These are phyloP conservation scores for Monochamus saltuarius DNA, from an alignment of 1,140 invertebrate species.

Conservation along the genomic window DNA sequence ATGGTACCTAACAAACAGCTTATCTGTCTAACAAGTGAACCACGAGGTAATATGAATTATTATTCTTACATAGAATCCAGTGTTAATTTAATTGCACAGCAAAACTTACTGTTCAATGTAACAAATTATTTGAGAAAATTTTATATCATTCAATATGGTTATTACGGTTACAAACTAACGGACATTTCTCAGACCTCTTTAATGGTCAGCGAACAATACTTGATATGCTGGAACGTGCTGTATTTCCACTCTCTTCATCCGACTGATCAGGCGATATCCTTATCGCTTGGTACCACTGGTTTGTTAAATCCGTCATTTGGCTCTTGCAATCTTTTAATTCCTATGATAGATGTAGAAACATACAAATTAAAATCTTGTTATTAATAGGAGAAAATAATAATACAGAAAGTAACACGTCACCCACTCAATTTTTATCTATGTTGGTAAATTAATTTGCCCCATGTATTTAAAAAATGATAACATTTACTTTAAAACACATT, in stretches of 20 bases:
- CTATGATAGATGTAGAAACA: slow-evolving; percentile 55
- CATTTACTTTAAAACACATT: background rate
- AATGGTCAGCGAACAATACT: slow-evolving; percentile 50
- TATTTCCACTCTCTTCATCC: slow-evolving; percentile 58
- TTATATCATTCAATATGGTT: background rate
- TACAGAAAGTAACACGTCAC: no score
- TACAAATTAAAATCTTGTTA: background rate
- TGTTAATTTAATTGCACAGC: background rate
- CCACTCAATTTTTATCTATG: no score
- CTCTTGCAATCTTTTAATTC: slow-evolving; percentile 93
- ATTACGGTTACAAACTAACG: slow-evolving; percentile 1
- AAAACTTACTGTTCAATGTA: slow-evolving; percentile 1
- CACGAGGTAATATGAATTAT: no score
- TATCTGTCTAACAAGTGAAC: no score
- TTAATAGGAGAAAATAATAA: no score
- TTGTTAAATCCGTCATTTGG: slow-evolving; percentile 93
- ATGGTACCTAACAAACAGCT: no score
- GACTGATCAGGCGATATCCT: slow-evolving; percentile 76
- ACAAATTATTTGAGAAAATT: background rate
- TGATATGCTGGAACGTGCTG: slow-evolving; percentile 48
- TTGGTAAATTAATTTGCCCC: background rate
- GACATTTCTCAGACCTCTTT: slow-evolving; percentile 4
- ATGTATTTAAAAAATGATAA: background rate
- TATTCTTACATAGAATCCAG: no score
- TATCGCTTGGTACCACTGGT: slow-evolving; percentile 95